Evolutionary conservation across 2,888 invertebrate genomes (phyloP).

Genomic region (Sphinx pinastri): DNA sequence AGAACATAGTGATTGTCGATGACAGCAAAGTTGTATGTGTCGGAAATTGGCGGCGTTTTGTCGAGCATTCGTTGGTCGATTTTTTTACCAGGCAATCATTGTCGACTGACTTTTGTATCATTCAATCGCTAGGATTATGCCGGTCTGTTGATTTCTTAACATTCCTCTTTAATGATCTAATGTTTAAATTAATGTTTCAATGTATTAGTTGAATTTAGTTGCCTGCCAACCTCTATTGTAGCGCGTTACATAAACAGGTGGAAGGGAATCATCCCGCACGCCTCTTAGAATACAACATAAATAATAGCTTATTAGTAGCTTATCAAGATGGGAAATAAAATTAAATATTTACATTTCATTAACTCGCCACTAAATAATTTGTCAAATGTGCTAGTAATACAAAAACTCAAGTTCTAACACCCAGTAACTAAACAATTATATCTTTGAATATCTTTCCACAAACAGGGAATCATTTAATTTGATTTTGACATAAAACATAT

Average conservation of each 20-base stretch:
- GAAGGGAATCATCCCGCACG: background rate
- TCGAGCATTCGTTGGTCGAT: background rate
- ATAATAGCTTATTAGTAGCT: slow-evolving; percentile 52
- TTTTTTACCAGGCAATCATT: too few species aligned
- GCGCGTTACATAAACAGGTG: too few species aligned
- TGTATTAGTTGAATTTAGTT: background rate
- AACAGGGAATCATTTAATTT: too few species aligned
- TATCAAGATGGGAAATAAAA: slow-evolving; percentile 46
- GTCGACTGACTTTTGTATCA: too few species aligned
- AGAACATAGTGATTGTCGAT: too few species aligned
- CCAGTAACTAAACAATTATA: background rate
- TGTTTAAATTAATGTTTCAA: too few species aligned
- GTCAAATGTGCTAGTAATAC: background rate
- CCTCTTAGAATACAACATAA: slow-evolving; percentile 63
- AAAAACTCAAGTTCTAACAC: background rate
- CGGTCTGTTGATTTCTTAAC: too few species aligned
- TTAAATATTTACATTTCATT: slow-evolving; percentile 69
- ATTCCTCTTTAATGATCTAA: too few species aligned
- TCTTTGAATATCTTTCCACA: too few species aligned
- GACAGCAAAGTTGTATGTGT: too few species aligned
- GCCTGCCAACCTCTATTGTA: background rate
- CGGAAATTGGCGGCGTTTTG: background rate
- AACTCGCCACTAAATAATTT: slow-evolving; percentile 27
- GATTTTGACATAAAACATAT: too few species aligned
- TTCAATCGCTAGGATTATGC: too few species aligned